Base-by-base conservation (phyloP, 2,797 vertebrate species). In the Enteromius fasciolatus region DNA sequence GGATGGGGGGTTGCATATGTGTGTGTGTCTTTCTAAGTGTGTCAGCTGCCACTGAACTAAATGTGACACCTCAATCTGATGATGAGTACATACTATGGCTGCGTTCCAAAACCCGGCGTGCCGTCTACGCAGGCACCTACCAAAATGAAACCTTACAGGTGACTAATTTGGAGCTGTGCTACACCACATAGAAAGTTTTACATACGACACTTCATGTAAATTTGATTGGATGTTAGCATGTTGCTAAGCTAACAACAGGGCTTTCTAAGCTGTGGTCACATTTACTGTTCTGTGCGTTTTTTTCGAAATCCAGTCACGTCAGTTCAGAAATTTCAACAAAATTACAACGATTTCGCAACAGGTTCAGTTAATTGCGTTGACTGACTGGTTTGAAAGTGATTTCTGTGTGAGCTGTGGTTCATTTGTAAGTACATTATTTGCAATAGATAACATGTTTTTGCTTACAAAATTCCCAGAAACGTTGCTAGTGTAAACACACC, bases 1-100 rank as follows among this genome's bases (percentile, higher is more conserved):
- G 80, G 66, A 68, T 67, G 75, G 68, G 83, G 41, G 84, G 87
- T n/a, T 59, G 69, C 46, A 15, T 48, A 15, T 3, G 31, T 73
- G 23, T 76, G 57, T 73, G 84, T 85, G 50, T 68, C 68, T 72
- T 66, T 84, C 63, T 44, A 36, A 90, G 89, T 90, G 84, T 90
- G 86, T 89, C 89, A 93, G 90, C 92, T 93, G 91, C 83, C 74
- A 57, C 61, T 79, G 78, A 83, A 59, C 85, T 87, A 72, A 89
- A 83, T 67, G 72, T 90, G 87, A 89, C 86, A 87, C 81, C 86
- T 88, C 67, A 80, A 78, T 84, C 84, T 57, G 78, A 88, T 39
- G 83, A 78, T 86, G 80, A 81, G 69, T 41, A 36, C 36, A 78
- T 68, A 70, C 69, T 46, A 54, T 52, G 72, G 46, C 54, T 74